Base-by-base conservation (phyloP, 2,888 invertebrate species). In the Sarcophaga carnaria region DNA sequence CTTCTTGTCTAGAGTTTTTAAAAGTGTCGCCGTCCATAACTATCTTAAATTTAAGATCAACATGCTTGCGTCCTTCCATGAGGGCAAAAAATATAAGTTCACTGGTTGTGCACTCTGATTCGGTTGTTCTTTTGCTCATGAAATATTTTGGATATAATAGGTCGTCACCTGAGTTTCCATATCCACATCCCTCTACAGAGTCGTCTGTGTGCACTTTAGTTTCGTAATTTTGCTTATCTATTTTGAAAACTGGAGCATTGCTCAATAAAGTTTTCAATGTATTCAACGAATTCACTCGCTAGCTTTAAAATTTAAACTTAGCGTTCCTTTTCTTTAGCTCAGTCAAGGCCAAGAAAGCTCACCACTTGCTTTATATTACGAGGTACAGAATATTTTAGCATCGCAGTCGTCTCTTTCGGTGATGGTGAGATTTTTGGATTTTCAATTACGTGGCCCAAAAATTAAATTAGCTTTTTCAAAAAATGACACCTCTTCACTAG, bases 21-120 rank as follows among this genome's bases (percentile, higher is more conserved):
- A 88, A 88, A 12, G 88, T 88, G 20, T 85, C 80, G 45, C 88
- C 89, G 69, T 89, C 88, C 0, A 88, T 88, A 2, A 89, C 83
- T 14, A 89, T 66, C 25, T 86, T 87, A 75, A 89, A 89, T 4
- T 81, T 64, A 0, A 82, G 47, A 5, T 89, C 88, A 11, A 90
- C 45, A 1, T 89, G 87, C 22, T 88, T 88, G 8, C 89, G n/a
- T 0, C 90, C 89, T 60, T 80, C 75, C 0, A 87, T 76, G 8
- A 87, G 63, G 4, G 81, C 87, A 5, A 85, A 47, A 4, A 87
- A 77, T 66, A 86, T 80, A 3, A 86, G 63, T 67, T 88, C 86
- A 63, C 81, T 83, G 14, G 83, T 86, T 0, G 71, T 62, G 12
- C 78, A 27, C 4, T 89, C 88, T 1, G 71, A 59, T 2, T 80